Conservation (phyloP, 2,888 invertebrate species). For the Stenchaetothrips biformis region DNA sequence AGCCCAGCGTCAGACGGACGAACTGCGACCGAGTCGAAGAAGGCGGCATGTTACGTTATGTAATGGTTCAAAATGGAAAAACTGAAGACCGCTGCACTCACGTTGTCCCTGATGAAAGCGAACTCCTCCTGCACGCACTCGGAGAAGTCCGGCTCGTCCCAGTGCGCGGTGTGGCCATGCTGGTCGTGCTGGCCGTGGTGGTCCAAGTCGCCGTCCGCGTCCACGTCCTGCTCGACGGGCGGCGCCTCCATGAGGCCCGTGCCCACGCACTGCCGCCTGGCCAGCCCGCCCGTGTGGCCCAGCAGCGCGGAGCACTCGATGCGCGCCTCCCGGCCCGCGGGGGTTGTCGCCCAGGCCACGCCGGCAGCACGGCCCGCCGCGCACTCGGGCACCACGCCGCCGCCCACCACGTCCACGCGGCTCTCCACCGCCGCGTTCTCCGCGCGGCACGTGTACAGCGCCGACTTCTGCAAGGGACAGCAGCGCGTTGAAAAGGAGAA, state of each 20-base stretch:
- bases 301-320: constrained; percentile 13
- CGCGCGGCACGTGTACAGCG: background rate
- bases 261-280: background rate
- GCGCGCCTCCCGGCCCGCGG: constrained; percentile 14
- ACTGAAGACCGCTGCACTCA: background rate
- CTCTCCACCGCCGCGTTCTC: constrained; percentile 1
- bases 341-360: background rate
- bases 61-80: too few species aligned
- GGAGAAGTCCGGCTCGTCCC: constrained; percentile 14
- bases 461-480: background rate
- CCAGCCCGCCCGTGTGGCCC: background rate
- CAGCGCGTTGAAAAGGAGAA: background rate
- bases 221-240: background rate
- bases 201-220: background rate
- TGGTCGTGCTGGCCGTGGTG: background rate
- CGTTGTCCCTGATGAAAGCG: constrained; percentile 5
- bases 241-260: too few species aligned
- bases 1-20: background rate
- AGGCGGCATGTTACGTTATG: too few species aligned
- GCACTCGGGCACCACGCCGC: background rate
- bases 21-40: background rate
- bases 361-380: background rate
- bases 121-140: constrained; percentile 20
- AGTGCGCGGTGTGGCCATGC: background rate
- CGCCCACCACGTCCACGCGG: constrained; percentile 22